A percentile compares a stretch with the other conserved stretches of the same genome.
These are phyloP conservation scores for Aurelia sp. DNA, from an alignment of 30 jellyfish, hydroid and myxozoan genomes.

Conservation along the genomic window DNA sequence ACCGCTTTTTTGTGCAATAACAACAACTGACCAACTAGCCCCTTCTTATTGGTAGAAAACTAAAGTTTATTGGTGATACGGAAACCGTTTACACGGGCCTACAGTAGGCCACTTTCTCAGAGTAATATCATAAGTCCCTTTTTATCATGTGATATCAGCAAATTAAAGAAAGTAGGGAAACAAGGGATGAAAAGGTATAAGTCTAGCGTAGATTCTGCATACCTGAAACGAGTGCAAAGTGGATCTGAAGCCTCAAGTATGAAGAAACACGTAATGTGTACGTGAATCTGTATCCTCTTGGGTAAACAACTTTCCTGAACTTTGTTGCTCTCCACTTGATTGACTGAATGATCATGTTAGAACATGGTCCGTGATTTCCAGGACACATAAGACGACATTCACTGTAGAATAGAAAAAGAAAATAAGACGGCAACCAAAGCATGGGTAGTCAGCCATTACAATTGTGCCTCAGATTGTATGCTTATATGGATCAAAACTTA, in stretches of 20 bases:
- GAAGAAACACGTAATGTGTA: constrained; percentile 67
- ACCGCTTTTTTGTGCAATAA: no score
- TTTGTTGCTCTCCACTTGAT: constrained; percentile 67
- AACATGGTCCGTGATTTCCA: constrained; percentile 53
- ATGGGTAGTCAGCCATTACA: not conserved
- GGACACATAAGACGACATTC: constrained; percentile 68
- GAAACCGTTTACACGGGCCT: no score
- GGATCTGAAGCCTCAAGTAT: constrained; percentile 42
- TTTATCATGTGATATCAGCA: no score
- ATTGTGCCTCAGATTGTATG: not conserved
- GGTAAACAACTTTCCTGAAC: constrained; percentile 54
- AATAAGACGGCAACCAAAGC: not conserved
- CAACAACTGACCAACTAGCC: no score
- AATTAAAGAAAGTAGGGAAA: no score
- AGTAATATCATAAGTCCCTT: no score
- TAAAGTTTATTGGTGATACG: no score
- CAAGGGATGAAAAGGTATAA: no score
- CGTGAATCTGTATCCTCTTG: constrained; percentile 48
- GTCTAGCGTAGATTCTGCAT: not conserved
- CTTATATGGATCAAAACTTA: not conserved
- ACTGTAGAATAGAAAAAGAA: constrained; percentile 3
- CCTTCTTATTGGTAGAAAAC: no score
- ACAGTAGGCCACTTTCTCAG: no score
- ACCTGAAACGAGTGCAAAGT: constrained; percentile 60
- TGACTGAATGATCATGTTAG: constrained; percentile 46